These are phyloP conservation scores for Porites lutea DNA, from an alignment of 64 coral and sea anemone genomes.

Conservation along the genomic window DNA sequence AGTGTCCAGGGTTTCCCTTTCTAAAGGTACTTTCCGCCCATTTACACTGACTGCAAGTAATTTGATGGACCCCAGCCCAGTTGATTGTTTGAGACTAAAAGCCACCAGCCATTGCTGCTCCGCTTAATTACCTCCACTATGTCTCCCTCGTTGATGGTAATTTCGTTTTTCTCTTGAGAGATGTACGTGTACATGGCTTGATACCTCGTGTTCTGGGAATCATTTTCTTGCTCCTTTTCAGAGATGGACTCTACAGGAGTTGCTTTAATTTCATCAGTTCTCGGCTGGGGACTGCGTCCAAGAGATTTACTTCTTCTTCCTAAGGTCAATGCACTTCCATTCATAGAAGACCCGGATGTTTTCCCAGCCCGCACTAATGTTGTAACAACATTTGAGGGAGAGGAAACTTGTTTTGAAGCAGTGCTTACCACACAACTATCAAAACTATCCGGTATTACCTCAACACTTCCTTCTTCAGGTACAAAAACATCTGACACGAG, in stretches of 20 bases:
- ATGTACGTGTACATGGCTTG: slow-evolving; percentile 47
- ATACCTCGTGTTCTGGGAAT: neutral
- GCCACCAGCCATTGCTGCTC: slow-evolving; percentile 75
- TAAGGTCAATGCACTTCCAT: neutral
- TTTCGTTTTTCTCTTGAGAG: slow-evolving; percentile 44
- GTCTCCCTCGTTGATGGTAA: slow-evolving; percentile 56
- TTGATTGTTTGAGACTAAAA: neutral
- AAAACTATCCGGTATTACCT: neutral
- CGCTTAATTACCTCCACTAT: slow-evolving; percentile 43
- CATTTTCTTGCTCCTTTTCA: neutral
- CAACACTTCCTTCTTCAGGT: neutral
- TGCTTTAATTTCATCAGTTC: neutral
- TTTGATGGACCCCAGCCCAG: slow-evolving; percentile 77
- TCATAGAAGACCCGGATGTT: neutral
- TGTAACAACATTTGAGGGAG: neutral
- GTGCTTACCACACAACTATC: neutral
- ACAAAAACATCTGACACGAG: neutral
- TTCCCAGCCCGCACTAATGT: slow-evolving; percentile 13
- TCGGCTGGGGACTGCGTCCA: neutral
- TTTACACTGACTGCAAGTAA: slow-evolving; percentile 1
- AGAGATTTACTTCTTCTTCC: slow-evolving; percentile 4
- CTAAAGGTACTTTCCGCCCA: too few relatives aligned
- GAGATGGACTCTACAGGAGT: neutral
- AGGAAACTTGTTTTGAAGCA: neutral
- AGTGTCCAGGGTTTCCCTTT: too few relatives aligned